Conservation (phyloP, 2,113 vertebrate genomes). For the Odocoileus virginianus region DNA sequence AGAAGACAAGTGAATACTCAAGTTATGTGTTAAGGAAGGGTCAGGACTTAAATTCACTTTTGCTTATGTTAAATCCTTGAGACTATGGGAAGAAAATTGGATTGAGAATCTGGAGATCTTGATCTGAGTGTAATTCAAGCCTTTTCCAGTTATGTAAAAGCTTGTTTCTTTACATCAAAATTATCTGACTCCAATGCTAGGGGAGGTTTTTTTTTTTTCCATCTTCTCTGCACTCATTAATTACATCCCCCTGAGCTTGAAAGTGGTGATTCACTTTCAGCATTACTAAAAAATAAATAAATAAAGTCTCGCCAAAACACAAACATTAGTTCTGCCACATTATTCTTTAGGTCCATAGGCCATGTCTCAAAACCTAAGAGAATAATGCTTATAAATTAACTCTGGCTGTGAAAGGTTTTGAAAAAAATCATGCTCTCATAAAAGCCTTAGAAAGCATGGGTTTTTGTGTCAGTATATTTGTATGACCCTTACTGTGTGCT, state of each 20-base stretch:
- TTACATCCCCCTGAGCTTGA: conserved; percentile 65
- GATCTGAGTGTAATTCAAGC: not conserved
- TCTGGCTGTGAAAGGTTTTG: conserved; percentile 66
- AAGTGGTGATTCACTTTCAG: conserved; percentile 64
- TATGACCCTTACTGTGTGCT: conserved; percentile 63
- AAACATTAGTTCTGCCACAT: conserved; percentile 74
- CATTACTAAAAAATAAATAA: conserved; percentile 68
- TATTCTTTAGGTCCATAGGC: conserved; percentile 66
- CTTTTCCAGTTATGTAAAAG: not conserved
- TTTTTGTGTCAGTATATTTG: conserved; percentile 58
- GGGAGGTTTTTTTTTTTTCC: not conserved
- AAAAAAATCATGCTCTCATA: conserved; percentile 66
- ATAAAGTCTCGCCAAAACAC: conserved; percentile 71
- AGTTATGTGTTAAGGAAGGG: not conserved
- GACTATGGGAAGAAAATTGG: not conserved
- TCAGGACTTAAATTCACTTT: not conserved
- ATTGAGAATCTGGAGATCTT: not conserved
- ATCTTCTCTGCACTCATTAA: conserved; percentile 60
- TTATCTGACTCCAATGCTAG: conserved; percentile 26
- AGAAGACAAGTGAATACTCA: not conserved
- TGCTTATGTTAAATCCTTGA: not conserved
- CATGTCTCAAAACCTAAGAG: conserved; percentile 62
- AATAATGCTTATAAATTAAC: conserved; percentile 71
- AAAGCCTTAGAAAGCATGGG: conserved; percentile 60
- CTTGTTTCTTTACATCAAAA: conserved; percentile 11